Conservation (phyloP, 2,113 vertebrate genomes). For the Takifugu flavidus region DNA sequence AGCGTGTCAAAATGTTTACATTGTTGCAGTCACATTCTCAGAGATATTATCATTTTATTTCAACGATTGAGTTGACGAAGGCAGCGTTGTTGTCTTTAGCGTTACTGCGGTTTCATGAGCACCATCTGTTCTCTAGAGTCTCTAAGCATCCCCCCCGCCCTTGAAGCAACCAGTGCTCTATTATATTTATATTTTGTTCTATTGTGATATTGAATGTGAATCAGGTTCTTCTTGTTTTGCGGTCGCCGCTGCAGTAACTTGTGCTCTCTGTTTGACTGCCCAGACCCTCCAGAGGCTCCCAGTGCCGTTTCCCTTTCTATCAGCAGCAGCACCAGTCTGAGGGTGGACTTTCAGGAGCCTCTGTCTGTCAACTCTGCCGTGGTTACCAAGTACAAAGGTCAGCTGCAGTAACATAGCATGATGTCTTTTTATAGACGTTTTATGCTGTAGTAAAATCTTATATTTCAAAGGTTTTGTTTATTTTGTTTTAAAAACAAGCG, state of each 20-base stretch:
- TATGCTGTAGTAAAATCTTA: background rate
- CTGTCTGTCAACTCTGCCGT: slow-evolving; percentile 82
- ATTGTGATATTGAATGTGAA: background rate
- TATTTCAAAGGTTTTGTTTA: background rate
- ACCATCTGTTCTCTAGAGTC: background rate
- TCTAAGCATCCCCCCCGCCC: background rate
- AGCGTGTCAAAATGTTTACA: slow-evolving; percentile 1
- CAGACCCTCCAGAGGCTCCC: slow-evolving; percentile 83
- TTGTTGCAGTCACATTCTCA: slow-evolving; percentile 8
- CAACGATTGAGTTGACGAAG: background rate
- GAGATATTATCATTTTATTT: background rate
- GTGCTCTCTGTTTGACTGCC: slow-evolving; percentile 10
- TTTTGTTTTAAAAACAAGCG: background rate
- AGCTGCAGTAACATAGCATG: slow-evolving; percentile 5
- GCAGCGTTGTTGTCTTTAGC: background rate
- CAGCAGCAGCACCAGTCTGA: slow-evolving; percentile 81
- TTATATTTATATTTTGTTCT: background rate
- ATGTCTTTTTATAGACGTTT: background rate
- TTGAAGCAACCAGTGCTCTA: slow-evolving; percentile 9
- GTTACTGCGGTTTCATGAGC: slow-evolving; percentile 7
- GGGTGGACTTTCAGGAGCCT: slow-evolving; percentile 85
- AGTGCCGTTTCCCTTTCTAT: slow-evolving; percentile 78
- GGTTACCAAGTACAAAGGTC: slow-evolving; percentile 90
- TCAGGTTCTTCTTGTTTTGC: background rate
- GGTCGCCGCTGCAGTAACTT: slow-evolving; percentile 6